Base-by-base conservation (phyloP, 37 sponge, comb jelly and placozoan species). In the Chondrosia reniformis region DNA sequence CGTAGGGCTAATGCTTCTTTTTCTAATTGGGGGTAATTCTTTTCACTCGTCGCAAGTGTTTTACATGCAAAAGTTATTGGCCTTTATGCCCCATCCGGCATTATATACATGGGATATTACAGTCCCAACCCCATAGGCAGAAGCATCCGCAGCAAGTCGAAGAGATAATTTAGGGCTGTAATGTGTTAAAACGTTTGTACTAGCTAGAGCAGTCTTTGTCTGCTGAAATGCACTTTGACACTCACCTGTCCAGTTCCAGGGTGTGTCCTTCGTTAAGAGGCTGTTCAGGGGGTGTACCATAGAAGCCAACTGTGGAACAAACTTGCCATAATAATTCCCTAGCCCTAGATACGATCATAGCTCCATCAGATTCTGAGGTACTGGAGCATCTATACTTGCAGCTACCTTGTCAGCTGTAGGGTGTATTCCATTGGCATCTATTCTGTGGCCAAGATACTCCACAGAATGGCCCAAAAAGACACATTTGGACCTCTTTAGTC, bases 311-410 rank as follows among this genome's bases (percentile, higher is more conserved):
- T 80, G 30, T 7, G 71, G 81, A 21, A 80, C 8, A n/a, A 57
- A 67, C 39, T 67, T 80, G 22, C 41, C 39, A 41, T 67, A 80
- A 39, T 80, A 80, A 4, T 45, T 56, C 56, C 66, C 44, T 69
- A 49, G 45, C 10, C 81, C 81, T 33, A 66, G 57, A n/a, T 32
- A 67, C 3, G 80, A 6, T 7, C 37, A 64, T 49, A 79, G 45
- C 80, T 79, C 25, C 33, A 21, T 42, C 36, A 40, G 9, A 36
- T 38, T 43, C 25, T 63, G 42, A 2, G 80, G 80, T 41, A 9
- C 39, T 19, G 38, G 45, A 38, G 28, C 67, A n/a, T 63, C 52
- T 12, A 62, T 25, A 8, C 62, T 24, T 7, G 80, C 63, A 64
- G 6, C 67, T 7, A 79, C 49, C 55, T 79, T 79, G 7, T n/a